Evolutionary conservation across 1,140 invertebrate species (phyloP).

Genomic region (Varroa destructor): DNA sequence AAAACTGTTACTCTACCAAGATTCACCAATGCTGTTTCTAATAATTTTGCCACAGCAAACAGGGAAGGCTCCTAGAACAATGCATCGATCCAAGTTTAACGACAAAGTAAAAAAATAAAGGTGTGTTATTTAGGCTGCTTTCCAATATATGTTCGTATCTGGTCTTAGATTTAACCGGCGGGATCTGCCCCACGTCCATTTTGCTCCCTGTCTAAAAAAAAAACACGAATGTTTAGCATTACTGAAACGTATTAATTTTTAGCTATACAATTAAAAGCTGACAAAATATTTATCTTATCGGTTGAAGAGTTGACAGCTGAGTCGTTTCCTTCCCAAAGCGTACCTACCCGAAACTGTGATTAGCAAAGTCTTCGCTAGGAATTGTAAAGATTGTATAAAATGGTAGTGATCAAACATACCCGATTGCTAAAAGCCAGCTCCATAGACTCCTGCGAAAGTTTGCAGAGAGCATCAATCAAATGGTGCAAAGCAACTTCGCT

Average conservation of each 20-base stretch:
- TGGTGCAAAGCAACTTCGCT: constrained; percentile 90
- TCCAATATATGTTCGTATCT: constrained; percentile 13
- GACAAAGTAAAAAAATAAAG: constrained; percentile 10
- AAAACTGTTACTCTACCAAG: constrained; percentile 80
- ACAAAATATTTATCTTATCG: no score
- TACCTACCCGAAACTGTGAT: no score
- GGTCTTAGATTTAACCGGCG: background rate
- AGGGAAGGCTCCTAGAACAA: constrained; percentile 69
- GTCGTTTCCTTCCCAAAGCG: no score
- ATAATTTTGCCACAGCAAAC: constrained; percentile 89
- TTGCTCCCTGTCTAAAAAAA: no score
- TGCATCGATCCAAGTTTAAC: background rate
- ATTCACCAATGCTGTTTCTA: constrained; percentile 91
- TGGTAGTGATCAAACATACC: constrained; percentile 43
- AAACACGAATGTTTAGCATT: no score
- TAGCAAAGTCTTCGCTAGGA: no score
- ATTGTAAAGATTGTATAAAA: no score
- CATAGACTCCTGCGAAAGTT: constrained; percentile 91
- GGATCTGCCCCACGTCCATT: background rate
- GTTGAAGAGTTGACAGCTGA: no score
- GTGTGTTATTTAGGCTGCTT: constrained; percentile 14
- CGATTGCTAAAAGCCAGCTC: constrained; percentile 87
- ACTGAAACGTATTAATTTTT: no score
- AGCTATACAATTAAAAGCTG: no score
- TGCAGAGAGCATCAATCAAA: constrained; percentile 88